Evolutionary conservation across 2,888 invertebrate genomes (phyloP).

Genomic region (Epiblema foenella): DNA sequence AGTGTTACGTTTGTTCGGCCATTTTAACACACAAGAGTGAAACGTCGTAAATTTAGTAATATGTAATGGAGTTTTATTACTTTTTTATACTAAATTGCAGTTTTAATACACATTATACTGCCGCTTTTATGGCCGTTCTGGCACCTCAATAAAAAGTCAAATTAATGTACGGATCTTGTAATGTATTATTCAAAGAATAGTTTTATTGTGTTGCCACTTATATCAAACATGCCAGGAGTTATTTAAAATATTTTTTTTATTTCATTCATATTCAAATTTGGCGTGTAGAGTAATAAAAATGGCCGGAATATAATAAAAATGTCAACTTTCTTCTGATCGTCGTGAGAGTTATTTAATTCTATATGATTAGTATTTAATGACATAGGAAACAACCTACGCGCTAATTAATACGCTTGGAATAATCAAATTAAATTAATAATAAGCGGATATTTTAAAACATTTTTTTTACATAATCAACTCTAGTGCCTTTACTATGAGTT

Average conservation of each 20-base stretch:
- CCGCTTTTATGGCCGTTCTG: background rate
- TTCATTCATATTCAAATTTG: background rate
- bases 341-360: background rate
- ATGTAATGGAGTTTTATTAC: background rate
- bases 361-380: too few species aligned
- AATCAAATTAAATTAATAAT: too few species aligned
- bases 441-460: too few species aligned
- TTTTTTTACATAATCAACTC: too few species aligned
- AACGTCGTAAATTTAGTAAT: background rate
- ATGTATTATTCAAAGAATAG: slow-evolving; percentile 13
- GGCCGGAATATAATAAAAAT: background rate
- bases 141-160: background rate
- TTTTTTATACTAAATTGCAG: background rate
- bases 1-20: background rate
- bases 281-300: background rate
- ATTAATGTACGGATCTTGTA: slow-evolving; percentile 1
- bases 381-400: too few species aligned
- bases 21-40: background rate
- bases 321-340: background rate
- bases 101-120: background rate
- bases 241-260: background rate
- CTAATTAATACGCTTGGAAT: too few species aligned
- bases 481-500: too few species aligned
- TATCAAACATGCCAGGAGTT: background rate
- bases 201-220: background rate